Percentiles rank a stretch among this genome's conserved stretches.
Conservation (phyloP, 2,888 invertebrate species). For the Machimus atricapillus region DNA sequence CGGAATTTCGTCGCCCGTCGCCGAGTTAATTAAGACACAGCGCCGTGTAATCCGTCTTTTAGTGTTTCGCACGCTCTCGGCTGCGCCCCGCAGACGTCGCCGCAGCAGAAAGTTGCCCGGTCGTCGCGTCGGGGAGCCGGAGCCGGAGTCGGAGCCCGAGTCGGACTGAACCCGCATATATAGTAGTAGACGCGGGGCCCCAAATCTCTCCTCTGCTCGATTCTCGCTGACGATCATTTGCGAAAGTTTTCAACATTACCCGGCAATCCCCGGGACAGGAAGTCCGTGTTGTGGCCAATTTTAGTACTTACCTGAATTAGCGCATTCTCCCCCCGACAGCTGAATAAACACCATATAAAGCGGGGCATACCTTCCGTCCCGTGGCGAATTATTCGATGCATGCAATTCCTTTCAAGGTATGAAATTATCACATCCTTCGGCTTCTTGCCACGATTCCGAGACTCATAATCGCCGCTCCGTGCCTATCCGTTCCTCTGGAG, state of each 20-base stretch:
- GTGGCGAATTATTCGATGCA: constrained; percentile 40
- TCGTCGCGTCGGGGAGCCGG: background rate
- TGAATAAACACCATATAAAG: constrained; percentile 28
- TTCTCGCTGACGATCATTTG: background rate
- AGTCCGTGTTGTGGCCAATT: constrained; percentile 30
- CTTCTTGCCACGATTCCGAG: constrained; percentile 39
- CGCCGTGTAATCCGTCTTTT: constrained; percentile 36
- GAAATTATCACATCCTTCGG: constrained; percentile 40
- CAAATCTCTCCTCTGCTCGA: constrained; percentile 24
- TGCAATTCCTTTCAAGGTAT: constrained; percentile 40
- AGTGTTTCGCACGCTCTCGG: background rate
- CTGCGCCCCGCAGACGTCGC: background rate
- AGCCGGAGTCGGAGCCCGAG: background rate
- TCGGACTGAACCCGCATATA: background rate
- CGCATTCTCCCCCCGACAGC: constrained; percentile 24
- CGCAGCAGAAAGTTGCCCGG: background rate
- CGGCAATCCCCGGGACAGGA: constrained; percentile 6
- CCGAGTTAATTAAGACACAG: constrained; percentile 39
- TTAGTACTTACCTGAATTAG: constrained; percentile 25
- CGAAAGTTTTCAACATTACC: background rate
- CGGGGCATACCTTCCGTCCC: constrained; percentile 37
- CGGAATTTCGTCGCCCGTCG: background rate
- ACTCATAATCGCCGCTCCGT: constrained; percentile 38
- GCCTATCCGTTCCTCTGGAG: constrained; percentile 31
- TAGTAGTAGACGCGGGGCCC: background rate